A percentile compares a stretch with the other conserved stretches of the same genome.
These are phyloP conservation scores for Hirtodrosophila histrioides DNA, from an alignment of 2,888 invertebrate genomes.

Conservation along the genomic window DNA sequence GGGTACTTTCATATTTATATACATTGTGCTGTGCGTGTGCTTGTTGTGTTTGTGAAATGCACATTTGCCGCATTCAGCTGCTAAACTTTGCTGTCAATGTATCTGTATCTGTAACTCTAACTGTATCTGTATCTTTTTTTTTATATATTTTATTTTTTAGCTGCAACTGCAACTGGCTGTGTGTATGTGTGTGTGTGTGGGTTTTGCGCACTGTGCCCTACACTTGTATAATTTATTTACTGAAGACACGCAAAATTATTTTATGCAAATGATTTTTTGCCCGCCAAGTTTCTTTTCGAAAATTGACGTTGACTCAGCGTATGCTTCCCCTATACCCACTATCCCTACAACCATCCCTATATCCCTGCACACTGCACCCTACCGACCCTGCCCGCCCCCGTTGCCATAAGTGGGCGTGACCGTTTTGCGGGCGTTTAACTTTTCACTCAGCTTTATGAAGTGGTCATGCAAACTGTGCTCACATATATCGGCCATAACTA, in stretches of 20 bases:
- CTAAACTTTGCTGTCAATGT: constrained; percentile 18
- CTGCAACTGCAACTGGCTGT: constrained; percentile 14
- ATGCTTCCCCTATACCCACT: neutral
- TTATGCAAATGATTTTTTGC: constrained; percentile 74
- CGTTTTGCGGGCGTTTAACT: constrained; percentile 65
- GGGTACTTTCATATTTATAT: constrained; percentile 1
- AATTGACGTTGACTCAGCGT: constrained; percentile 66
- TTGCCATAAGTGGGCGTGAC: constrained; percentile 60
- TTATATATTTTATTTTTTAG: constrained; percentile 26
- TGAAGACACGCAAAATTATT: constrained; percentile 79
- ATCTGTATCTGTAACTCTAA: constrained; percentile 21
- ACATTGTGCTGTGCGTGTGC: constrained; percentile 8
- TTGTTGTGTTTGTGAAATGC: constrained; percentile 1
- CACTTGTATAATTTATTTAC: constrained; percentile 76
- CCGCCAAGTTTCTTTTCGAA: constrained; percentile 45
- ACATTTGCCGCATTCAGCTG: constrained; percentile 20
- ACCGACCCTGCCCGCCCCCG: neutral
- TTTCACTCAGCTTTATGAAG: constrained; percentile 65
- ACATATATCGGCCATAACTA: constrained; percentile 23
- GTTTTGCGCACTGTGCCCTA: constrained; percentile 47
- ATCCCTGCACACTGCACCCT: neutral
- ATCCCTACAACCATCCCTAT: neutral
- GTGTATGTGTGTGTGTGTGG: constrained; percentile 24
- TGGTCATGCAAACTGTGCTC: constrained; percentile 57
- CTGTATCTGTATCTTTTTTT: neutral